Percentiles rank a stretch among this genome's conserved stretches.
Evolutionary conservation across 2,113 vertebrate species (phyloP).

Genomic region (Ariopsis seemanni): DNA sequence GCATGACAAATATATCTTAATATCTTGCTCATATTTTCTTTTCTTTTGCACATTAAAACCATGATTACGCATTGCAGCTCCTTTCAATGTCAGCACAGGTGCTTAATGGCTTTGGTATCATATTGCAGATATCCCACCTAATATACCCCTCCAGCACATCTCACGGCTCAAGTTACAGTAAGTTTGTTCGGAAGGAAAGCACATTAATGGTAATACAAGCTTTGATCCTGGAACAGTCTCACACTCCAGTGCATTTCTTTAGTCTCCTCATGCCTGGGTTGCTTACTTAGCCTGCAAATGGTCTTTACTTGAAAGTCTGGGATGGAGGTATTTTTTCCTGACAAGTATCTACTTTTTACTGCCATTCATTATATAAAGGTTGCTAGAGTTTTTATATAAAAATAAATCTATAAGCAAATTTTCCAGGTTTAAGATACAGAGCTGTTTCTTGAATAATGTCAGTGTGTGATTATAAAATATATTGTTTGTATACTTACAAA

Average conservation of each 20-base stretch:
- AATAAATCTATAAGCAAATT: background rate
- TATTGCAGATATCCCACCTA: slow-evolving; percentile 38
- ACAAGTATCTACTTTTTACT: background rate
- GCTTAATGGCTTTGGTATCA: slow-evolving; percentile 32
- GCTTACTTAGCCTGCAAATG: background rate
- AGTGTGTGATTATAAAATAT: background rate
- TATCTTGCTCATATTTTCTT: background rate
- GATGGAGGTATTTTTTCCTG: too few relatives aligned
- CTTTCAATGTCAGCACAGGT: slow-evolving; percentile 6
- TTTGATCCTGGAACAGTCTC: slow-evolving; percentile 27
- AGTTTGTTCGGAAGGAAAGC: slow-evolving; percentile 21
- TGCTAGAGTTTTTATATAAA: background rate
- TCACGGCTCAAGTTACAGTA: slow-evolving; percentile 29
- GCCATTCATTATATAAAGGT: background rate
- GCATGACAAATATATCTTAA: background rate
- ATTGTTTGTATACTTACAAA: background rate
- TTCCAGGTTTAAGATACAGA: background rate
- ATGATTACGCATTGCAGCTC: background rate
- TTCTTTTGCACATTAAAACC: background rate
- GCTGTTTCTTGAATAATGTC: background rate
- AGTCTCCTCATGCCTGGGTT: background rate
- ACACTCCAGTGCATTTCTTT: slow-evolving; percentile 1
- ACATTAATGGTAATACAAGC: slow-evolving; percentile 55
- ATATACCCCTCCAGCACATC: slow-evolving; percentile 38
- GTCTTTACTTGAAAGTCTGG: background rate